phyloP scores from a whole-genome alignment of 2,113 vertebrate genomes.

The Trogon surrucura region DNA sequence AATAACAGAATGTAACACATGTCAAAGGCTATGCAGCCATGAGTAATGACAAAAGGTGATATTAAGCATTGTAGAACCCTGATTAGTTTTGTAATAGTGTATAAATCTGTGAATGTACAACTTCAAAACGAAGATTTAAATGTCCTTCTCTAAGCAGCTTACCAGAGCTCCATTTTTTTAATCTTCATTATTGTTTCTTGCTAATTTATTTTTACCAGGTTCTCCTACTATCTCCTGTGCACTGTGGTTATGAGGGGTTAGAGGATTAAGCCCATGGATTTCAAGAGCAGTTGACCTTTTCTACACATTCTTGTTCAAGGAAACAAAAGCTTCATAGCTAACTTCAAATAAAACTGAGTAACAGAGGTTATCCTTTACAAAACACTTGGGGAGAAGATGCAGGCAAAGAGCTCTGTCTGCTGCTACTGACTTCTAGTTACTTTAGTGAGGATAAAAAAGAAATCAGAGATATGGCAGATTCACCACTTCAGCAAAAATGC shows the following conservation, averaged over 20 bases:
- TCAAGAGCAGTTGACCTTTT: slow-evolving; percentile 5
- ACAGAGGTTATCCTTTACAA: not conserved
- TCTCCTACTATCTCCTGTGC: not conserved
- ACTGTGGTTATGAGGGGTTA: not conserved
- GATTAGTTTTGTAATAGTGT: slow-evolving; percentile 46
- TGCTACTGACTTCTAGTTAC: not conserved
- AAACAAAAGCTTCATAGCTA: not conserved
- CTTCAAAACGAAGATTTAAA: slow-evolving; percentile 61
- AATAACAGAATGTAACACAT: not conserved
- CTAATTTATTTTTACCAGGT: slow-evolving; percentile 45
- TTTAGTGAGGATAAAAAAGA: not conserved
- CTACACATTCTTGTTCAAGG: not conserved
- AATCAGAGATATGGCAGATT: not conserved
- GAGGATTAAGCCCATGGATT: slow-evolving; percentile 32
- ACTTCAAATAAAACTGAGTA: not conserved
- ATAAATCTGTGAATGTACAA: slow-evolving; percentile 9
- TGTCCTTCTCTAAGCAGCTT: slow-evolving; percentile 52
- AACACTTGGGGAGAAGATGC: not conserved
- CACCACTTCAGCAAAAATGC: not conserved
- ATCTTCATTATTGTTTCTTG: slow-evolving; percentile 42
- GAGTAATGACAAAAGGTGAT: slow-evolving; percentile 23
- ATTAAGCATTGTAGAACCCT: slow-evolving; percentile 14
- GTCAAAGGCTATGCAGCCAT: not conserved
- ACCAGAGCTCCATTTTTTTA: not conserved
- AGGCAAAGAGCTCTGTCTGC: not conserved